These are phyloP conservation scores for Pipistrellus pipistrellus DNA, from an alignment of 2,797 vertebrate genomes.

Conservation along the genomic window DNA sequence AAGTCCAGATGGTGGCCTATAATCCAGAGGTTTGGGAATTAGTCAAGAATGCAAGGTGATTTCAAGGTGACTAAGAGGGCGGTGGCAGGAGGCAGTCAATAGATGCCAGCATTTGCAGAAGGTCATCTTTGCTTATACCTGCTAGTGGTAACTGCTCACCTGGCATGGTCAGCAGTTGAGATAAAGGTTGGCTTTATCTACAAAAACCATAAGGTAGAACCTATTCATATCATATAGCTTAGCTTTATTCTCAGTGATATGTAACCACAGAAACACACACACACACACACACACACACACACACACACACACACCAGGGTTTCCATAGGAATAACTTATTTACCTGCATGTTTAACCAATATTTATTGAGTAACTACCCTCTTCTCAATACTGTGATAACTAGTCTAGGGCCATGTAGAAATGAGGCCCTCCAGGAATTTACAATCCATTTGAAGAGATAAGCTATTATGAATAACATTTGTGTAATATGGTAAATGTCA, in stretches of 20 bases:
- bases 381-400: slow-evolving; percentile 1
- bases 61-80: slow-evolving; percentile 74
- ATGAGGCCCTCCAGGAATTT: not conserved
- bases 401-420: not conserved
- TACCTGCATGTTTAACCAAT: slow-evolving; percentile 51
- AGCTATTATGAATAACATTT: not conserved
- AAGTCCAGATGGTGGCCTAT: slow-evolving; percentile 85
- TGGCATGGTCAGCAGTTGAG: not conserved
- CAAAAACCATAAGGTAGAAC: not conserved
- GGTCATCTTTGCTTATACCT: not conserved
- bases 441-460: not conserved
- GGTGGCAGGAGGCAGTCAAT: not conserved
- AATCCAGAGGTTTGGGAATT: slow-evolving; percentile 69
- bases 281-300: not conserved
- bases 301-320: not conserved
- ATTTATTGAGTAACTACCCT: slow-evolving; percentile 30
- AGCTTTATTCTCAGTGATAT: slow-evolving; percentile 15
- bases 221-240: not conserved
- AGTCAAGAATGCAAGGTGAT: slow-evolving; percentile 76
- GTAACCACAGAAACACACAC: not conserved
- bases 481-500: not conserved
- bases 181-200: slow-evolving; percentile 32
- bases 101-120: not conserved
- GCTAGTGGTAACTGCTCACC: not conserved
- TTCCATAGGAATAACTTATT: slow-evolving; percentile 20